Conservation (phyloP, 2,797 vertebrate genomes). For the Alca torda region DNA sequence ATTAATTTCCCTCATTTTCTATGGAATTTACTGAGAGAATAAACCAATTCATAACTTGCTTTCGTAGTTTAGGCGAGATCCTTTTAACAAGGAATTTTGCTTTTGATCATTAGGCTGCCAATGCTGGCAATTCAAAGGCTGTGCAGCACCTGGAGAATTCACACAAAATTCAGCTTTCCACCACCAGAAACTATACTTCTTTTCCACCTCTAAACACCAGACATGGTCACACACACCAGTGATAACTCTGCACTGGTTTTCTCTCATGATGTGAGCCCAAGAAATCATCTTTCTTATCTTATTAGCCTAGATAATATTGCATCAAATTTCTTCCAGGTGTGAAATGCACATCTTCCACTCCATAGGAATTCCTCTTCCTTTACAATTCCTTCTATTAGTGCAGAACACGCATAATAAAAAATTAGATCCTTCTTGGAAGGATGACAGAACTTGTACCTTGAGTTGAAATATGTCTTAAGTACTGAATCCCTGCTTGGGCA, state of each 20-base stretch:
- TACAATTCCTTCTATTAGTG: not conserved
- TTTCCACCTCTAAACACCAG: not conserved
- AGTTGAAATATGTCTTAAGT: not conserved
- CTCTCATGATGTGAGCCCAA: not conserved
- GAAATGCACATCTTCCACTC: not conserved
- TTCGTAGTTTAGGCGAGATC: not conserved
- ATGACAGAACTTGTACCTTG: not conserved
- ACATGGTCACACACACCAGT: not conserved
- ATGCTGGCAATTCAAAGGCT: not conserved
- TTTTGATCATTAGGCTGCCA: not conserved
- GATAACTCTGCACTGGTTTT: not conserved
- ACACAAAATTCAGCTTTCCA: not conserved
- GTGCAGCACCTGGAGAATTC: not conserved
- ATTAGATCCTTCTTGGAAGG: not conserved
- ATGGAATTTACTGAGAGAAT: not conserved
- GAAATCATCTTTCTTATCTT: not conserved
- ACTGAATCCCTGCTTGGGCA: not conserved
- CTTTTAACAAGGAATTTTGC: not conserved
- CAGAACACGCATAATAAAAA: not conserved
- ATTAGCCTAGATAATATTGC: not conserved
- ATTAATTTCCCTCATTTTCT: not conserved
- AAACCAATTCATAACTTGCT: not conserved
- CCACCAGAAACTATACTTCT: not conserved
- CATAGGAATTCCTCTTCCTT: not conserved
- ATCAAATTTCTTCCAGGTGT: not conserved